These are phyloP conservation scores for Nasua narica DNA, from an alignment of 2,797 vertebrate genomes.

Conservation along the genomic window DNA sequence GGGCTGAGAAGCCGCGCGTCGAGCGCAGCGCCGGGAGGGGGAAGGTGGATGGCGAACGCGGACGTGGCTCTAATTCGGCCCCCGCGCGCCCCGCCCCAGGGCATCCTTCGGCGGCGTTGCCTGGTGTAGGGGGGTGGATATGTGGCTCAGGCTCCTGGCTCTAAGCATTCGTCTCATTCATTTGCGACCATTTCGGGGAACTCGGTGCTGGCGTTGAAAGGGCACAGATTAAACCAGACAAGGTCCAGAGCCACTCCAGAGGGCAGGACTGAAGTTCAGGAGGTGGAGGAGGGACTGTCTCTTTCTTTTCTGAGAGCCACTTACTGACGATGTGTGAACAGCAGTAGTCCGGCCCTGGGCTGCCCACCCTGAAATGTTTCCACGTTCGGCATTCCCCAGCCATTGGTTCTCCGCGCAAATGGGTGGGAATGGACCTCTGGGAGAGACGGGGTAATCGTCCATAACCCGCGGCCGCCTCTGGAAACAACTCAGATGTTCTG, in stretches of 20 bases:
- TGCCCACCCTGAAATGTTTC: not conserved
- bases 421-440: not conserved
- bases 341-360: not conserved
- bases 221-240: not conserved
- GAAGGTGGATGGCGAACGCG: not conserved
- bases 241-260: not conserved
- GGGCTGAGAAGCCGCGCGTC: not conserved
- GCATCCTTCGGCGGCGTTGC: not conserved
- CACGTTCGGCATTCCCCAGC: not conserved
- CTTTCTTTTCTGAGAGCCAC: not conserved
- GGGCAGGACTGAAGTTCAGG: constrained; percentile 44
- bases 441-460: not conserved
- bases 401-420: not conserved
- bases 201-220: not conserved
- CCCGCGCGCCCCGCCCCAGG: not conserved
- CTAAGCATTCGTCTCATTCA: constrained; percentile 22
- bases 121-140: not conserved
- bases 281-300: not conserved
- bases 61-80: constrained; percentile 5
- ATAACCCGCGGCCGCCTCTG: not conserved
- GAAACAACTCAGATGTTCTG: not conserved
- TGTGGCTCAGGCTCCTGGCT: not conserved
- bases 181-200: not conserved
- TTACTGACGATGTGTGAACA: not conserved
- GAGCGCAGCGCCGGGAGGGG: not conserved